Evolutionary conservation across 2,113 vertebrate species (phyloP).

Genomic region (Pseudois nayaur): DNA sequence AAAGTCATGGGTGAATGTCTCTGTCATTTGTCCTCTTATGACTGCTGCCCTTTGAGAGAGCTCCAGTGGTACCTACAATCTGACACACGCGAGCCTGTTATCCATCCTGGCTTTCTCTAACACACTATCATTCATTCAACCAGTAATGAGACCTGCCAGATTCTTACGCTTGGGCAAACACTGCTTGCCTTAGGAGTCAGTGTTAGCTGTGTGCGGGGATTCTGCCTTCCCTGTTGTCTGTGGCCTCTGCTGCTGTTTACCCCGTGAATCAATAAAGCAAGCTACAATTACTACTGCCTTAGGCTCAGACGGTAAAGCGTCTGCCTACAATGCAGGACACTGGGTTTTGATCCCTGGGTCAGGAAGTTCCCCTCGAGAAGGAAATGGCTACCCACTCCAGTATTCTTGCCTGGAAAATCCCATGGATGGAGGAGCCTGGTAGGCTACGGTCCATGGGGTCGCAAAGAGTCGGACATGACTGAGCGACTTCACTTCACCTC

Average conservation of each 20-base stretch:
- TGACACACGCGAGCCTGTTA: not conserved
- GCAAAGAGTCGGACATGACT: too few relatives aligned
- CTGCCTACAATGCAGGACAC: too few relatives aligned
- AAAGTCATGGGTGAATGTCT: slow-evolving; percentile 48
- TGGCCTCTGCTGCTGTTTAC: not conserved
- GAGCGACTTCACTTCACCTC: too few relatives aligned
- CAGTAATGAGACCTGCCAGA: not conserved
- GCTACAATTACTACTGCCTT: not conserved
- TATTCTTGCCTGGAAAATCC: too few relatives aligned
- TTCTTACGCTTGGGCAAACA: not conserved
- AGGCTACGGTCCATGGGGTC: too few relatives aligned
- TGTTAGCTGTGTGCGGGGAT: fast-evolving
- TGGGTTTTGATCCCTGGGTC: too few relatives aligned
- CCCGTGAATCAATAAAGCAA: not conserved
- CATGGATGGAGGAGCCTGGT: too few relatives aligned
- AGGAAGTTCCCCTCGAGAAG: too few relatives aligned
- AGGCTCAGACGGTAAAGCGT: too few relatives aligned
- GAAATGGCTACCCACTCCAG: too few relatives aligned
- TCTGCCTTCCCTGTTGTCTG: not conserved
- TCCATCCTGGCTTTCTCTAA: not conserved
- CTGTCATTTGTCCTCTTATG: slow-evolving; percentile 33
- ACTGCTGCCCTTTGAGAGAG: slow-evolving; percentile 40
- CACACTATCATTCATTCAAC: not conserved
- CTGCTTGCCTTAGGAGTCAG: not conserved
- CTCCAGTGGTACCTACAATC: not conserved